phyloP scores from a whole-genome alignment of 2,888 invertebrate species.

The Plebejus melissa region DNA sequence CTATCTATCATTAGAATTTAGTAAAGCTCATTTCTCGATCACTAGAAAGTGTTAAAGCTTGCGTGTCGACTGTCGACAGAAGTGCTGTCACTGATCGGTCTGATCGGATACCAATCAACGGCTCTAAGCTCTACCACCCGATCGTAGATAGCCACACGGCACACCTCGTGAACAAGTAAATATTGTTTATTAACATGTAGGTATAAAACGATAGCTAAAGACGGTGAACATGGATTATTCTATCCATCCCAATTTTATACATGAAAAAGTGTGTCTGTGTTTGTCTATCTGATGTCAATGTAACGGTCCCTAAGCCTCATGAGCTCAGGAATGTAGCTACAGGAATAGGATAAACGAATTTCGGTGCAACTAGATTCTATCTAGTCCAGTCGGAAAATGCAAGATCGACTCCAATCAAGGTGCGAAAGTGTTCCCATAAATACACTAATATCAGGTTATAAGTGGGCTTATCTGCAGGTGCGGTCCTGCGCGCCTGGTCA shows the following conservation, averaged over 20 bases:
- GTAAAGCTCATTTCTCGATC: no score
- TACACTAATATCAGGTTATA: slow-evolving; percentile 14
- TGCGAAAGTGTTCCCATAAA: slow-evolving; percentile 13
- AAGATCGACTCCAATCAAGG: not conserved
- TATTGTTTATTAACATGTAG: not conserved
- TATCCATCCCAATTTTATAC: no score
- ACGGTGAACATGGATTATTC: no score
- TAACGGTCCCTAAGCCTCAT: no score
- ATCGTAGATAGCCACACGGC: not conserved
- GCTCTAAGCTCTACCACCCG: not conserved
- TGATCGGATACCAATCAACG: not conserved
- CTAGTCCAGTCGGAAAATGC: not conserved
- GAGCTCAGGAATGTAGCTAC: no score
- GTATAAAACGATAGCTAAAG: no score
- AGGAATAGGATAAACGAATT: no score
- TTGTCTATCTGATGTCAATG: no score
- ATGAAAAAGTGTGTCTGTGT: no score
- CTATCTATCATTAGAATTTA: no score
- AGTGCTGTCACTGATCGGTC: not conserved
- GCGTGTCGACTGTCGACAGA: not conserved
- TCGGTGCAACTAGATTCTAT: no score
- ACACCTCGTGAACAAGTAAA: not conserved
- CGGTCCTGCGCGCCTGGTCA: slow-evolving; percentile 38
- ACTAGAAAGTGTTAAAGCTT: not conserved
- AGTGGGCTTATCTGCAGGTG: slow-evolving; percentile 9